Conservation (phyloP, 2,888 invertebrate species). For the Theodoxus fluviatilis region DNA sequence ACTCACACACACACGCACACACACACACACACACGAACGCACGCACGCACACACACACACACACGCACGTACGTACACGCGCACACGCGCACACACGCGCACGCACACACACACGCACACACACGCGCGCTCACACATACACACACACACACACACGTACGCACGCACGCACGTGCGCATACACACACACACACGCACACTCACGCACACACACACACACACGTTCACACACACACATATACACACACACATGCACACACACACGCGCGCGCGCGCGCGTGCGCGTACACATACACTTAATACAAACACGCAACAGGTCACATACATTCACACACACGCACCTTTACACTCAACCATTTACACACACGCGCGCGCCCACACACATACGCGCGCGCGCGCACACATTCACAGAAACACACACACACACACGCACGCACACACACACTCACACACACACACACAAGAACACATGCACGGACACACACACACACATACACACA, state of each 20-base stretch:
- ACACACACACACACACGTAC: background rate
- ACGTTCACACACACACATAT: background rate
- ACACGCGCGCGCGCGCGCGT: background rate
- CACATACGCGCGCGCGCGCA: slow-evolving; percentile 8
- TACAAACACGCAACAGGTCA: background rate
- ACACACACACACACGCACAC: background rate
- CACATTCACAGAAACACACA: slow-evolving; percentile 14
- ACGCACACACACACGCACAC: background rate
- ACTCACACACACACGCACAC: background rate
- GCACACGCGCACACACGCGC: background rate
- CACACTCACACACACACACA: slow-evolving; percentile 15
- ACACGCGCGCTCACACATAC: background rate
- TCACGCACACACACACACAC: background rate
- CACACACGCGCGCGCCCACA: slow-evolving; percentile 5
- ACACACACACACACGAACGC: background rate
- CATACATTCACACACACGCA: slow-evolving; percentile 1
- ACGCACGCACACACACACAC: background rate
- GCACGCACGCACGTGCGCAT: background rate
- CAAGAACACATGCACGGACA: background rate
- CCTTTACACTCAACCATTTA: background rate
- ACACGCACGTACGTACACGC: background rate
- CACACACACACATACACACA: slow-evolving; percentile 4
- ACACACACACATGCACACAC: slow-evolving; percentile 18
- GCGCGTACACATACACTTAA: background rate
- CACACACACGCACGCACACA: slow-evolving; percentile 1